A percentile compares a stretch with the other conserved stretches of the same genome.
These are phyloP conservation scores for Dilophus febrilis DNA, from an alignment of 2,888 invertebrate genomes.

Conservation along the genomic window DNA sequence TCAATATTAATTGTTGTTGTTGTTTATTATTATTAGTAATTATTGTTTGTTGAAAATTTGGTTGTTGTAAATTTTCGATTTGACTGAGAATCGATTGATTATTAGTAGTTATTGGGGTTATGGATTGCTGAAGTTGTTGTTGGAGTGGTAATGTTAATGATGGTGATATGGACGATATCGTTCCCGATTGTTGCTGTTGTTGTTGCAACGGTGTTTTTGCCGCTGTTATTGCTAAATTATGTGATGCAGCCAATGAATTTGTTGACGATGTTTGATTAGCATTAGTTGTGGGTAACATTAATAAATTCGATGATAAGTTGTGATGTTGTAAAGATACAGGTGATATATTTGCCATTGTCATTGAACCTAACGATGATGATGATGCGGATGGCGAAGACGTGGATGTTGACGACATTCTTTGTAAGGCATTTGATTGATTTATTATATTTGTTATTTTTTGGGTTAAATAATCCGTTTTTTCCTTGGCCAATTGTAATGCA, in stretches of 20 bases:
- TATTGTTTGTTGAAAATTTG: too few species aligned
- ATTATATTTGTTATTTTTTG: slow-evolving; percentile 3
- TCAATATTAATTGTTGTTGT: too few species aligned
- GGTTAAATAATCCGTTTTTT: too few species aligned
- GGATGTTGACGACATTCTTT: slow-evolving; percentile 5
- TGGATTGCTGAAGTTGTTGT: too few species aligned
- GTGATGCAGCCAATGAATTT: background rate
- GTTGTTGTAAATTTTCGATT: too few species aligned
- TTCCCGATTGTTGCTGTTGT: slow-evolving; percentile 16
- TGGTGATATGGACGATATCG: slow-evolving; percentile 13
- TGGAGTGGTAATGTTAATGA: background rate
- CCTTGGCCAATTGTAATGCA: slow-evolving; percentile 7
- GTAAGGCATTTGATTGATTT: slow-evolving; percentile 6
- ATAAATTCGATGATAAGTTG: too few species aligned
- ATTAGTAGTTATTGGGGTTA: too few species aligned
- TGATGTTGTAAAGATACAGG: too few species aligned
- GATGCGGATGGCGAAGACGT: slow-evolving; percentile 1
- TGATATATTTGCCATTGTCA: too few species aligned
- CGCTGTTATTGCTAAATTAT: slow-evolving; percentile 12
- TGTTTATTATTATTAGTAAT: too few species aligned
- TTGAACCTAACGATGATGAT: background rate
- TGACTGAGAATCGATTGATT: too few species aligned
- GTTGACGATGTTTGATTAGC: slow-evolving; percentile 3
- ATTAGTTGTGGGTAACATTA: slow-evolving; percentile 1
- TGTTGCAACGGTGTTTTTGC: slow-evolving; percentile 16